phyloP scores from a whole-genome alignment of 2,113 vertebrate genomes.

The Carassius gibelio region DNA sequence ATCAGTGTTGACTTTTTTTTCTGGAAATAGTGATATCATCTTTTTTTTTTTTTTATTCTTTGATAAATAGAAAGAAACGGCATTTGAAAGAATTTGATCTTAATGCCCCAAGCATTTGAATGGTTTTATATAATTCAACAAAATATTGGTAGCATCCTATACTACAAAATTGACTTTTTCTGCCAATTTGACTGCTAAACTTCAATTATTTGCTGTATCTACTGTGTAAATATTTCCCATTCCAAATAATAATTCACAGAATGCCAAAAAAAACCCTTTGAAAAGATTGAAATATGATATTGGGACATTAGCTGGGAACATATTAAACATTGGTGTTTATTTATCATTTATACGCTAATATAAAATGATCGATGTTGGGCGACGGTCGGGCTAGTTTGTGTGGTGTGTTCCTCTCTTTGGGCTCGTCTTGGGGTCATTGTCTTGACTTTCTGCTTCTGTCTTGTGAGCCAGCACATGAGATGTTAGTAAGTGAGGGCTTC shows the following conservation, averaged over 20 bases:
- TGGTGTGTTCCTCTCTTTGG: too few species aligned
- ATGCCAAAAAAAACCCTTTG: not conserved
- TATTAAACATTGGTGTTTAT: not conserved
- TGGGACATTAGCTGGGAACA: not conserved
- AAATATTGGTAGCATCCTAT: not conserved
- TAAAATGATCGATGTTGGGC: not conserved
- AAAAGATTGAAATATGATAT: not conserved
- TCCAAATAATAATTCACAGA: not conserved
- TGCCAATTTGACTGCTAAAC: too few species aligned
- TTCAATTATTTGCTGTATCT: too few species aligned
- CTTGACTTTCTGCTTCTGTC: not conserved
- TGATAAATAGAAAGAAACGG: too few species aligned
- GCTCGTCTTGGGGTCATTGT: not conserved
- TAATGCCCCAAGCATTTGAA: too few species aligned
- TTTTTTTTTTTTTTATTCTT: too few species aligned
- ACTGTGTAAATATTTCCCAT: not conserved
- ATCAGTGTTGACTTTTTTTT: not conserved
- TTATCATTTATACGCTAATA: not conserved
- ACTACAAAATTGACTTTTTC: not conserved
- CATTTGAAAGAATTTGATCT: too few species aligned
- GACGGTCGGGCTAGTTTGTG: too few species aligned
- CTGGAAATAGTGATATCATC: not conserved
- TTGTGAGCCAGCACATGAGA: not conserved
- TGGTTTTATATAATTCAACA: too few species aligned
- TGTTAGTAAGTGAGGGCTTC: slow-evolving; percentile 48